Evolutionary conservation across 2,113 vertebrate species (phyloP).

Genomic region (Cyanoramphus novaezelandiae): DNA sequence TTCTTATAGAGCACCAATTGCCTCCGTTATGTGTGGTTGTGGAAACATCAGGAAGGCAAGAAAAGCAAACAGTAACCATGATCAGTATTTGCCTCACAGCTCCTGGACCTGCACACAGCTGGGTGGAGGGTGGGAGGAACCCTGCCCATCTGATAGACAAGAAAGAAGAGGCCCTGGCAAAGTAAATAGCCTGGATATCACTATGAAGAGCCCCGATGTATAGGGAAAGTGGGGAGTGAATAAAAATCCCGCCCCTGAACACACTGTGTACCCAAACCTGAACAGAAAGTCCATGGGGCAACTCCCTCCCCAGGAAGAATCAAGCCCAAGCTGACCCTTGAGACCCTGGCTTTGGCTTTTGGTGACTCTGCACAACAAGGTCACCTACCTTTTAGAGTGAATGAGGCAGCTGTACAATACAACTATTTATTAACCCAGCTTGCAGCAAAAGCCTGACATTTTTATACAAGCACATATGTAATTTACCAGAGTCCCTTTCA

Average conservation of each 20-base stretch:
- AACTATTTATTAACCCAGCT: not conserved
- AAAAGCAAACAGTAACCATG: not conserved
- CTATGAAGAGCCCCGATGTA: fast-evolving
- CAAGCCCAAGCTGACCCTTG: not conserved
- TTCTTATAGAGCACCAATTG: not conserved
- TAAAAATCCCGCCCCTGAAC: not conserved
- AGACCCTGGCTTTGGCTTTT: not conserved
- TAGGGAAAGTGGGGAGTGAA: not conserved
- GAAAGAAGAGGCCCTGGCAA: not conserved
- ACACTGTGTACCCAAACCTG: not conserved
- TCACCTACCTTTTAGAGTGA: not conserved
- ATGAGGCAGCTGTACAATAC: not conserved
- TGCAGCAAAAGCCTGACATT: not conserved
- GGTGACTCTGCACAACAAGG: not conserved
- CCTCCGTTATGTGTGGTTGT: fast-evolving
- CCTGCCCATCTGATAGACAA: not conserved
- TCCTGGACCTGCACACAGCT: not conserved
- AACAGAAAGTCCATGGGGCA: not conserved
- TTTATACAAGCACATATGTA: not conserved
- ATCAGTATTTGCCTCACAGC: not conserved
- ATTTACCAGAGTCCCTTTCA: not conserved
- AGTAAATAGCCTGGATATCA: not conserved
- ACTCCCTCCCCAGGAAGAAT: not conserved
- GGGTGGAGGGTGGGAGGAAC: not conserved
- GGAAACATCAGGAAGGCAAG: not conserved